Evolutionary conservation across 1,140 invertebrate species (phyloP).

Genomic region (Pseudoatta argentina): DNA sequence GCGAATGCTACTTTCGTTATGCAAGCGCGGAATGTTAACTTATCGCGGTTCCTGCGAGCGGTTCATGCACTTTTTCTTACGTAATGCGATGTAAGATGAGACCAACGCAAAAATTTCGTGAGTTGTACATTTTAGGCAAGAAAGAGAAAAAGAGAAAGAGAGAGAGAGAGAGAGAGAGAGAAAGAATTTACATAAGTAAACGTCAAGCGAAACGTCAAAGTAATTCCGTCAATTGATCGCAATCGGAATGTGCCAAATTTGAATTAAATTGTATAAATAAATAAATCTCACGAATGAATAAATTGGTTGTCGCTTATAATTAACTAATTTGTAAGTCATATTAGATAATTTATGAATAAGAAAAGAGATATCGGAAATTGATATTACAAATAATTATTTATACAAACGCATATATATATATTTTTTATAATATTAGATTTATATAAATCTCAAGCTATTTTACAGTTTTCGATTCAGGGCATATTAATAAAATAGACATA

Average conservation of each 20-base stretch:
- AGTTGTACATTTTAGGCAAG: constrained; percentile 21
- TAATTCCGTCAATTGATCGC: constrained; percentile 10
- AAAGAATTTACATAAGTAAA: constrained; percentile 26
- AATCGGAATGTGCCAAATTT: not conserved
- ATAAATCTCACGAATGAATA: not conserved
- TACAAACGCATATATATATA: not conserved
- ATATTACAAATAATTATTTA: constrained; percentile 4
- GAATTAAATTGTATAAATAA: not conserved
- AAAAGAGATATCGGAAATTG: not conserved
- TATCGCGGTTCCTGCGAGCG: constrained; percentile 57
- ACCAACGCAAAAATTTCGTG: constrained; percentile 38
- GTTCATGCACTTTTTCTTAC: constrained; percentile 60
- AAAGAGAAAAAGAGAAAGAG: not conserved
- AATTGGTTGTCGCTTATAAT: not conserved
- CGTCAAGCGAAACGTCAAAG: not conserved
- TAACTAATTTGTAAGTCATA: constrained; percentile 12
- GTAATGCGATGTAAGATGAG: constrained; percentile 51
- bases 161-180: not conserved
- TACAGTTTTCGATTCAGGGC: not conserved
- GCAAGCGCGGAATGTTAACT: constrained; percentile 74
- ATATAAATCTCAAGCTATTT: not conserved
- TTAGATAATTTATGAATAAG: not conserved
- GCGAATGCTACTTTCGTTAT: constrained; percentile 73
- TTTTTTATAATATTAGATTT: not conserved
- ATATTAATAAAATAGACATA: not conserved